Evolutionary conservation across 2,888 invertebrate genomes (phyloP), one percentile per base, ranked within the genome.

Genomic region (Andrena camellia): DNA sequence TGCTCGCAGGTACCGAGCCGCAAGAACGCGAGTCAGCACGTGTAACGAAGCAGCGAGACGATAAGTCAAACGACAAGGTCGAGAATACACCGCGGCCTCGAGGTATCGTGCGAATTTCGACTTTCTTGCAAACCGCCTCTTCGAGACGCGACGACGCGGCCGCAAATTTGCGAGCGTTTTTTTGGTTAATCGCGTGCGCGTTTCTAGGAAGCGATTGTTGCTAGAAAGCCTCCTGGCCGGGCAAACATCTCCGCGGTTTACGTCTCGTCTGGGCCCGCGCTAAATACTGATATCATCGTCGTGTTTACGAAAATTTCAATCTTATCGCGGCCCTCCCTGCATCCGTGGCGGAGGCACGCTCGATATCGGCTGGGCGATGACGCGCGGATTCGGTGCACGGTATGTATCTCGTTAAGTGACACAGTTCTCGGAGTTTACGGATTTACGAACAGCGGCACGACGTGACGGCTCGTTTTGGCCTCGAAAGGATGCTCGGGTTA

Each of bases 1-100:
- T 57, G 26, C 23, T 10, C 26, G 23, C 13, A 10, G 23, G 54
- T 20, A 26, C 10, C 23, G 10, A 26, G 23, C 20, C 48, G 33
- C 42, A 42, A 1, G 42, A 42, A 54, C 42, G 20, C 20, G 54
- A 13, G 35, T 75, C 78, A 75, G 31, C 80, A 57, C 79, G 57
- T 59, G 71, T 48, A 52, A 33, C 52, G 35, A 75, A 57, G 33
- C 10, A n/a, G 42, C 31, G 17, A 66, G 17, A 76, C 59, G 68
- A 77, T 81, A 75, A 78, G 33, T n/a, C 23, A 7, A 17, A 48
- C 57, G 42, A 52, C 3, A 26, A 4, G n/a, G 52, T n/a, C 67
- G 68, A 67, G 78, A 57, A 20, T 20, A 20, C 52, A 52, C 2
- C 10, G 10, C 10, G 57, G 10, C 23, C 23, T n/a, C 68, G 68